Evolutionary conservation across 2,888 invertebrate species (phyloP).

Genomic region (Sminthurinus aureus): DNA sequence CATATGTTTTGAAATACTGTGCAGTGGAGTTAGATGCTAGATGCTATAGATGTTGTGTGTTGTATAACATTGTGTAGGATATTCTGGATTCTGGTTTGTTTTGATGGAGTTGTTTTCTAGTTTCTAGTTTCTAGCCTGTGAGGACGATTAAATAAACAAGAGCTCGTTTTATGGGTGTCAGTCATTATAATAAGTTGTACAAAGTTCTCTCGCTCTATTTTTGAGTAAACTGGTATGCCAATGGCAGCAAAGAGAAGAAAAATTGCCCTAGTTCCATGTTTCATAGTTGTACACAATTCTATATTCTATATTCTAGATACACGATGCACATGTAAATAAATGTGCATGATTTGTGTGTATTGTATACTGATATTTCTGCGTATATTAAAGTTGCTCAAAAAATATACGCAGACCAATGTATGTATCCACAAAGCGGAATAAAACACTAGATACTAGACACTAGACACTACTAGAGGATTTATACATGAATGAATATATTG

Average conservation of each 20-base stretch:
- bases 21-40: no score
- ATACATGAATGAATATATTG: no score
- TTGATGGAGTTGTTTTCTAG: not conserved
- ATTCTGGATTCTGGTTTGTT: not conserved
- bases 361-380: not conserved
- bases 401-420: no score
- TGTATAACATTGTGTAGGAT: no score
- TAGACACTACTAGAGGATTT: no score
- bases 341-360: not conserved
- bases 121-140: not conserved
- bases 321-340: not conserved
- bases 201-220: not conserved
- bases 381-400: not conserved
- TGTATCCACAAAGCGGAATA: no score
- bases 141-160: not conserved
- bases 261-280: not conserved
- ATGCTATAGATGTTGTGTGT: no score
- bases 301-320: no score
- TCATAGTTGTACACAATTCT: not conserved
- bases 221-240: not conserved
- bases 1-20: not conserved
- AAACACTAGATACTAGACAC: no score
- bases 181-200: not conserved
- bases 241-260: not conserved
- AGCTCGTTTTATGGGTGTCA: not conserved